phyloP scores from a whole-genome alignment of 2,888 invertebrate genomes.

The Euclidia mi region DNA sequence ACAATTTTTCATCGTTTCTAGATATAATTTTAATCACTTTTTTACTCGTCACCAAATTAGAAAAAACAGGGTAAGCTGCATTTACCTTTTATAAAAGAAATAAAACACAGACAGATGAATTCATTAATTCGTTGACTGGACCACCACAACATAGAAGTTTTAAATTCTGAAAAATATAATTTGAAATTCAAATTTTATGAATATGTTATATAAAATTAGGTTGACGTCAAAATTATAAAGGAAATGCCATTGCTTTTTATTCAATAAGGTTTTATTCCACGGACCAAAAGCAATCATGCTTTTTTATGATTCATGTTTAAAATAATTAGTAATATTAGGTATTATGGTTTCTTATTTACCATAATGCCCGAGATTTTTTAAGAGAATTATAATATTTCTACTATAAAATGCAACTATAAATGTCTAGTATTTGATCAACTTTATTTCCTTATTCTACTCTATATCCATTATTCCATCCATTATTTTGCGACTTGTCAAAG shows the following conservation, averaged over 20 bases:
- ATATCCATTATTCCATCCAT: too few relatives aligned
- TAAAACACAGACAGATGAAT: background rate
- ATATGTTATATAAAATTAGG: slow-evolving; percentile 23
- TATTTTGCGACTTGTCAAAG: too few relatives aligned
- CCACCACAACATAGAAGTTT: slow-evolving; percentile 11
- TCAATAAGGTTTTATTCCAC: background rate
- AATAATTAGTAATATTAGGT: too few relatives aligned
- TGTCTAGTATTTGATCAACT: too few relatives aligned
- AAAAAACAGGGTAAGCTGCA: slow-evolving; percentile 5
- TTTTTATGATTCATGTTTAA: too few relatives aligned
- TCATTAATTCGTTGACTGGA: slow-evolving; percentile 13
- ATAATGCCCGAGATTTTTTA: too few relatives aligned
- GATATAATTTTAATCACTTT: slow-evolving; percentile 42
- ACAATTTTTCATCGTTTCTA: slow-evolving; percentile 33
- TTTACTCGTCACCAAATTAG: slow-evolving; percentile 19
- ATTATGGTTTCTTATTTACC: too few relatives aligned
- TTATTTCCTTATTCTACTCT: too few relatives aligned
- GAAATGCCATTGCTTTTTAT: slow-evolving; percentile 6
- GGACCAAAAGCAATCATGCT: too few relatives aligned
- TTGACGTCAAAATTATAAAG: slow-evolving; percentile 11
- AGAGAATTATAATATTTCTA: too few relatives aligned
- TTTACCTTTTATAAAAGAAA: slow-evolving; percentile 13
- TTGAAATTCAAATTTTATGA: slow-evolving; percentile 29
- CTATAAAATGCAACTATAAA: too few relatives aligned
- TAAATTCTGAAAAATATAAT: slow-evolving; percentile 25